phyloP scores from a whole-genome alignment of 2,113 vertebrate genomes.

The Strigops habroptila region DNA sequence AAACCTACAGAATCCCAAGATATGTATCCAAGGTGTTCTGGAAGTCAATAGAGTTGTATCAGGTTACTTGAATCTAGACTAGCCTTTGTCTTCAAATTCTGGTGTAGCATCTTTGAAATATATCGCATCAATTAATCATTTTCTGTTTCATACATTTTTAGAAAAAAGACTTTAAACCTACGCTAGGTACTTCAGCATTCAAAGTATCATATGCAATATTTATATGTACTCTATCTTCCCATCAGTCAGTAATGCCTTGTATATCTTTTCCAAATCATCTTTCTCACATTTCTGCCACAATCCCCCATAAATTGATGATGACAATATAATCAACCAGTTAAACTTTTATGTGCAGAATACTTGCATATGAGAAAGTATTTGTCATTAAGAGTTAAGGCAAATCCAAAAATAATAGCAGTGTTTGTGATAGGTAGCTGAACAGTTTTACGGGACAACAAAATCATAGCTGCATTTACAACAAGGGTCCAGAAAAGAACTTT shows the following conservation, averaged over 20 bases:
- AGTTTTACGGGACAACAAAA: neutral
- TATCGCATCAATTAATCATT: neutral
- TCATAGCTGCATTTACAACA: neutral
- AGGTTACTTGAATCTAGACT: neutral
- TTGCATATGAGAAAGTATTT: neutral
- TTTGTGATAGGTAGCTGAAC: neutral
- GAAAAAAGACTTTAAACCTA: neutral
- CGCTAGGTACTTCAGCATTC: neutral
- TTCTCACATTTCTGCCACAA: neutral
- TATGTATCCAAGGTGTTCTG: neutral
- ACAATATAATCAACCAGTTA: neutral
- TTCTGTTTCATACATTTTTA: neutral
- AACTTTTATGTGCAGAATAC: neutral
- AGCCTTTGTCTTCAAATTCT: neutral
- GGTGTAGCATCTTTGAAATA: neutral
- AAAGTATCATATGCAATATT: neutral
- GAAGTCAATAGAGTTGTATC: neutral
- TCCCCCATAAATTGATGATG: neutral
- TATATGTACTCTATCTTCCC: neutral
- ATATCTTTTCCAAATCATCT: neutral
- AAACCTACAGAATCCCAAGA: neutral
- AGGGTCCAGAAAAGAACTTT: neutral
- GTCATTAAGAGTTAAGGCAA: neutral
- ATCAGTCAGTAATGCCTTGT: neutral
- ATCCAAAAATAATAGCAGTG: neutral